Percentiles rank a stretch among this genome's conserved stretches.
Conservation (phyloP, 2,888 invertebrate species). For the Chloroclystis v-ata region DNA sequence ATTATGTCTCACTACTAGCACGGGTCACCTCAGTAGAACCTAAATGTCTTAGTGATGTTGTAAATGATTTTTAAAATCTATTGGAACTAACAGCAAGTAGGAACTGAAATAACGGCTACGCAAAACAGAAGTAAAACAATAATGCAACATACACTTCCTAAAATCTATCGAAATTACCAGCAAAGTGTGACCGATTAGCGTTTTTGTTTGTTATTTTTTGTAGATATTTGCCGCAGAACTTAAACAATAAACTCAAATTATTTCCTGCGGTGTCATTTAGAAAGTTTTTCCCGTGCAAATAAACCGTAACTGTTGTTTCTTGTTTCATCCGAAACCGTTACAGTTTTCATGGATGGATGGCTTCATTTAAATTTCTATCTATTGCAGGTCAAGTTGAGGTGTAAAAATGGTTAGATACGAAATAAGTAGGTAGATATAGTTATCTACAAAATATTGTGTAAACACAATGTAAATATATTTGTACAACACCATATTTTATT, state of each 20-base stretch:
- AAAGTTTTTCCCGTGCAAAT: slow-evolving; percentile 40
- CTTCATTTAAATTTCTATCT: slow-evolving; percentile 14
- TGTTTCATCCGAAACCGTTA: slow-evolving; percentile 41
- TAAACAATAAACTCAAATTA: slow-evolving; percentile 42
- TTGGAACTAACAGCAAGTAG: no score
- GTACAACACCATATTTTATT: no score
- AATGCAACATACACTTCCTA: slow-evolving; percentile 50
- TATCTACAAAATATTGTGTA: neutral
- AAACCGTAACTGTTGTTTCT: slow-evolving; percentile 41
- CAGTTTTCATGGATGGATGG: slow-evolving; percentile 32
- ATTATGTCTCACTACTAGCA: no score
- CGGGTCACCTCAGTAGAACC: no score
- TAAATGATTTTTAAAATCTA: no score
- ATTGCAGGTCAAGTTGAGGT: slow-evolving; percentile 17
- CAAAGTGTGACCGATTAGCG: slow-evolving; percentile 24
- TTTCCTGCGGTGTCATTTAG: slow-evolving; percentile 45
- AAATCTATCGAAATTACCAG: slow-evolving; percentile 33
- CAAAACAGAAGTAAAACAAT: slow-evolving; percentile 21
- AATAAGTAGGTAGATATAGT: neutral
- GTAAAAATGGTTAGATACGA: slow-evolving; percentile 1
- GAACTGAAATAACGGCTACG: no score
- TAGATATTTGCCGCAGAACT: slow-evolving; percentile 33
- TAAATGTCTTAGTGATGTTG: no score
- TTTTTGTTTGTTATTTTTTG: slow-evolving; percentile 29
- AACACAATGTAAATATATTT: no score